Evolutionary conservation across 2,888 invertebrate genomes (phyloP).

Genomic region (Erynnis tages): DNA sequence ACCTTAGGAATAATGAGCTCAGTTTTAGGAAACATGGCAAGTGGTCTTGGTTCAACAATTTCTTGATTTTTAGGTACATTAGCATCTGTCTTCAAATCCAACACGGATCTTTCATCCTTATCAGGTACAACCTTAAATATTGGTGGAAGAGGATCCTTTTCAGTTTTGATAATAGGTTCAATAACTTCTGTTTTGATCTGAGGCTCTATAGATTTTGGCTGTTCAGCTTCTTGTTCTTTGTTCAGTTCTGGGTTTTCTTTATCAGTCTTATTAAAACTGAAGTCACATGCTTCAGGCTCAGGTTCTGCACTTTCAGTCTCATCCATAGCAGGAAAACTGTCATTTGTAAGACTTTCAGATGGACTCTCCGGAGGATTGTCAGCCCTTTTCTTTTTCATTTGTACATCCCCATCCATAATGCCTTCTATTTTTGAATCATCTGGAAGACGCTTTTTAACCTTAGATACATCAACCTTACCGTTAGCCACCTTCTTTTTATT

Average conservation of each 20-base stretch:
- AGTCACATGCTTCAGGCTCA: conserved; percentile 73
- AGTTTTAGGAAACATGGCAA: conserved; percentile 76
- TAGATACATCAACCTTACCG: conserved; percentile 76
- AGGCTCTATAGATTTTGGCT: conserved; percentile 52
- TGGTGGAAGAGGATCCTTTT: conserved; percentile 63
- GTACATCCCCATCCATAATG: conserved; percentile 81
- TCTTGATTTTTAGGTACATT: conserved; percentile 54
- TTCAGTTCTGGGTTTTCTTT: conserved; percentile 64
- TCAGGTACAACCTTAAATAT: conserved; percentile 56
- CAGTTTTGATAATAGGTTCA: conserved; percentile 60
- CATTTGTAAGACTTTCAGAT: conserved; percentile 91
- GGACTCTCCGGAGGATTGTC: conserved; percentile 87
- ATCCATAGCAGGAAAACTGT: conserved; percentile 91
- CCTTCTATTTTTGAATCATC: conserved; percentile 81
- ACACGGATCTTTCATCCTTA: conserved; percentile 62
- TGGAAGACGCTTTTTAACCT: conserved; percentile 82
- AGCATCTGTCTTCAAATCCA: conserved; percentile 70
- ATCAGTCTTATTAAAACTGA: conserved; percentile 72
- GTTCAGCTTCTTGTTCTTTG: conserved; percentile 62
- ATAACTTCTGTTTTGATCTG: conserved; percentile 58
- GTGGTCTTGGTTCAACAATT: conserved; percentile 54
- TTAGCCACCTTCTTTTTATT: conserved; percentile 70
- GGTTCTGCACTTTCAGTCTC: conserved; percentile 81
- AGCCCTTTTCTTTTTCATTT: conserved; percentile 79
- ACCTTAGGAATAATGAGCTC: conserved; percentile 84